Conservation (phyloP, 2,113 vertebrate species). For the Sebastes schlegelii region DNA sequence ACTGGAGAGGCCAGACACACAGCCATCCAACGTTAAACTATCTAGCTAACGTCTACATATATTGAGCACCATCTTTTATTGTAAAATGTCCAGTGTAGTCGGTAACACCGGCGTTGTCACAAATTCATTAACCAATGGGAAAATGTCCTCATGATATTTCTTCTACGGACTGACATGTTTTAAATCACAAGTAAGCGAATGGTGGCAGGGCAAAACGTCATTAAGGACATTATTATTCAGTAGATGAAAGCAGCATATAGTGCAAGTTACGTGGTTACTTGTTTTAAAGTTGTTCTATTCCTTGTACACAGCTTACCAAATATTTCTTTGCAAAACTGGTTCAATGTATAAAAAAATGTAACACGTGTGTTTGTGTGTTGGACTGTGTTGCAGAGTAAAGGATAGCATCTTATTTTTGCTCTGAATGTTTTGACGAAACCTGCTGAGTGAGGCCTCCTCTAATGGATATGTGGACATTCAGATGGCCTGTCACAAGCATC, state of each 20-base stretch:
- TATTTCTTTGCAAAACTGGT: not conserved
- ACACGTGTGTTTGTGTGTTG: constrained; percentile 3
- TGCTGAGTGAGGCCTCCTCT: constrained; percentile 74
- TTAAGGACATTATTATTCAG: not conserved
- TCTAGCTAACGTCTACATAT: too few species aligned
- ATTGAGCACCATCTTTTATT: too few species aligned
- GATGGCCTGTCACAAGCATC: constrained; percentile 72
- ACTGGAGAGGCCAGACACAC: too few species aligned
- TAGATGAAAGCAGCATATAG: not conserved
- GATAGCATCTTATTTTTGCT: constrained; percentile 71
- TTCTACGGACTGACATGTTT: not conserved
- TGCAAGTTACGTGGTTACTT: not conserved
- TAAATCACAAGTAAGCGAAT: not conserved
- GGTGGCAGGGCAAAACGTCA: not conserved
- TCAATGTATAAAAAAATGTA: not conserved
- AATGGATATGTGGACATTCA: constrained; percentile 80
- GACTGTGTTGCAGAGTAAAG: constrained; percentile 41
- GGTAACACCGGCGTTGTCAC: too few species aligned
- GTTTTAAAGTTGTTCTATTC: not conserved
- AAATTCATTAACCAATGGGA: too few species aligned
- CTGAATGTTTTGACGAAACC: constrained; percentile 68
- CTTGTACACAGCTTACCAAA: not conserved
- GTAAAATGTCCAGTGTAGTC: too few species aligned
- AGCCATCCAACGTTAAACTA: too few species aligned
- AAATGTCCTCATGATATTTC: too few species aligned